Base-by-base conservation (phyloP, 2,113 vertebrate species). In the rat (Rattus norvegicus) region DNA sequence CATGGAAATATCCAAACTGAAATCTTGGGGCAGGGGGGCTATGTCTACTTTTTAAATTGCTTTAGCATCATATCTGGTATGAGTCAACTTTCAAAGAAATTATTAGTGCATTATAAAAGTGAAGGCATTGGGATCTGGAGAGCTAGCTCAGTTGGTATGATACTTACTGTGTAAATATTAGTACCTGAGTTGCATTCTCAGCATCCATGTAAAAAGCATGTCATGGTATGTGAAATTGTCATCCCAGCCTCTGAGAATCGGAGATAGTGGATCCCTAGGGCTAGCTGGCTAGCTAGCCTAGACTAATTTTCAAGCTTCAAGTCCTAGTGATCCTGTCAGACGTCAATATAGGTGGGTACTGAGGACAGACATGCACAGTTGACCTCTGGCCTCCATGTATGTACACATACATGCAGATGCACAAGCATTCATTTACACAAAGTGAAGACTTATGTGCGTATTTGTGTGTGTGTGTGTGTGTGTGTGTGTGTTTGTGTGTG, bases 61-160 rank as follows among this genome's bases (percentile, higher is more conserved):
- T 54, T 12, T 70, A 65, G 91, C 13, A 73, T 3, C 20, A 69
- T 54, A 52, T 9, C 7, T 77, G 52, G 24, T 12, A 87, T 30
- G 47, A 43, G 69, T 36, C n/a, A 75, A 93, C 54, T 96, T 75
- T 93, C 49, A 92, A 92, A 70, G 65, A 75, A 93, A 7, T 77
- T 54, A 76, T 65, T 90, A 56, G 91, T 90, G 52, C 87, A 26
- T 92, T 94, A 80, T 54, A 90, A 52, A 79, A 90, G 19, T 36
- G 16, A 95, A 90, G n/a, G 12, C 63, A 16, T 92, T 73, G 52
- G 7, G 4, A 36, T 19, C 77, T 20, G 30, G 30, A 2, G 30
- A 20, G 17, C 8, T 56, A n/a, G 20, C 33, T 81, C 52, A 81
- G 47, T 20, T 56, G 79, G 52, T 22, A 36, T n/a, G 36, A 52